phyloP scores from a whole-genome alignment of 2,113 vertebrate genomes.

The Tupaia tana region DNA sequence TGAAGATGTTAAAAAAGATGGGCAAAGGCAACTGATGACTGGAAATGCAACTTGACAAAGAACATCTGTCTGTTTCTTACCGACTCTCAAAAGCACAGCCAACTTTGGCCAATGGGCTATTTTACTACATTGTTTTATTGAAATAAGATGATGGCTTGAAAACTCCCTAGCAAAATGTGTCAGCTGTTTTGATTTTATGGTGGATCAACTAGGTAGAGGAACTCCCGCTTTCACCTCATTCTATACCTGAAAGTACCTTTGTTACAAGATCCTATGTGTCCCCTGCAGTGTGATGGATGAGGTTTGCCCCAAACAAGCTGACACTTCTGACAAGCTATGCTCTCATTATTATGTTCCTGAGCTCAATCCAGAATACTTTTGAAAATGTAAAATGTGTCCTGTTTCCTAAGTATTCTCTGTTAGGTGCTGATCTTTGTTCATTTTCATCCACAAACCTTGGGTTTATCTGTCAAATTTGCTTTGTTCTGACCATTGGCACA shows the following conservation, averaged over 20 bases:
- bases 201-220: background rate
- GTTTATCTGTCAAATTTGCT: background rate
- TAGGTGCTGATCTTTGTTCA: background rate
- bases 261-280: background rate
- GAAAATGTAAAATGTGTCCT: background rate
- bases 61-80: background rate
- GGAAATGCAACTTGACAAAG: background rate
- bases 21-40: background rate
- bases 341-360: background rate
- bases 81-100: background rate
- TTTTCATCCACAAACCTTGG: background rate
- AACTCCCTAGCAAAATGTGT: slow-evolving; percentile 48
- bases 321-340: background rate
- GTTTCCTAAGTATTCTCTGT: background rate
- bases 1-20: background rate
- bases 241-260: background rate
- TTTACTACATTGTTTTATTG: slow-evolving; percentile 48
- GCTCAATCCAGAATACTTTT: background rate
- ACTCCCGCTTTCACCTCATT: background rate
- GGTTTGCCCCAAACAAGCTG: background rate
- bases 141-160: background rate
- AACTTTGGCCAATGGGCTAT: background rate
- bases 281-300: background rate
- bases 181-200: background rate
- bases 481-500: background rate